Evolutionary conservation across 2,888 invertebrate species (phyloP).

Genomic region (Microdon myrmicae): DNA sequence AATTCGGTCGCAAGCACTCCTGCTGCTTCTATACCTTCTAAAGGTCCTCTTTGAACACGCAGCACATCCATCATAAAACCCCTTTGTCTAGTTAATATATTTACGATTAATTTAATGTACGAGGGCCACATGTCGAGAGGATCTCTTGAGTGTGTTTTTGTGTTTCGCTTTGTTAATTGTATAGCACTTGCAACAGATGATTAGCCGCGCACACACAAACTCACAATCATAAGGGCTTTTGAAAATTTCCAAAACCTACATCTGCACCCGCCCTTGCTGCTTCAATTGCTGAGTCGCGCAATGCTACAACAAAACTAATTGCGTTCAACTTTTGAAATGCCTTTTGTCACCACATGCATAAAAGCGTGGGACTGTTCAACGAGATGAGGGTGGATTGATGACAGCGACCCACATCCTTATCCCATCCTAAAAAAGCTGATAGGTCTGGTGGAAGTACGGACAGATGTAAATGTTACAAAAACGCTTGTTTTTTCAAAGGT

Average conservation of each 20-base stretch:
- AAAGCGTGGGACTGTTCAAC: conserved; percentile 20
- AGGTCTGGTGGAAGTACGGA: background rate
- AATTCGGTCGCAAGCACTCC: conserved; percentile 13
- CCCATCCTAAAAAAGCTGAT: too few species aligned
- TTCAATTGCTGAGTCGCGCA: too few species aligned
- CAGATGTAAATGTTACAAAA: conserved; percentile 22
- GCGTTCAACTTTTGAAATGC: conserved; percentile 43
- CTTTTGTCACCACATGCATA: conserved; percentile 32
- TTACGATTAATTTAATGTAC: conserved; percentile 42
- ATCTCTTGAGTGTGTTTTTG: conserved; percentile 39
- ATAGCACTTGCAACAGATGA: conserved; percentile 39
- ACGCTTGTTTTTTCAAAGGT: conserved; percentile 28
- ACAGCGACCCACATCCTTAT: background rate
- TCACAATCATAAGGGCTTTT: conserved; percentile 3
- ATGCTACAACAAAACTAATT: conserved; percentile 35
- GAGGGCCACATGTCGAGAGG: conserved; percentile 27
- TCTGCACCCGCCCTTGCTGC: too few species aligned
- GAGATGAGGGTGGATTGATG: conserved; percentile 25
- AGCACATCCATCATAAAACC: conserved; percentile 22
- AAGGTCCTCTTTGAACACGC: background rate
- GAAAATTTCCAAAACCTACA: conserved; percentile 13
- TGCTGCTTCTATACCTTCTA: conserved; percentile 1
- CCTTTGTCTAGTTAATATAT: conserved; percentile 39
- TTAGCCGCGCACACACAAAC: conserved; percentile 31
- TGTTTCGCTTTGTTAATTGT: conserved; percentile 40